Evolutionary conservation across 2,113 vertebrate species (phyloP).

Genomic region (Acanthisitta chloris): DNA sequence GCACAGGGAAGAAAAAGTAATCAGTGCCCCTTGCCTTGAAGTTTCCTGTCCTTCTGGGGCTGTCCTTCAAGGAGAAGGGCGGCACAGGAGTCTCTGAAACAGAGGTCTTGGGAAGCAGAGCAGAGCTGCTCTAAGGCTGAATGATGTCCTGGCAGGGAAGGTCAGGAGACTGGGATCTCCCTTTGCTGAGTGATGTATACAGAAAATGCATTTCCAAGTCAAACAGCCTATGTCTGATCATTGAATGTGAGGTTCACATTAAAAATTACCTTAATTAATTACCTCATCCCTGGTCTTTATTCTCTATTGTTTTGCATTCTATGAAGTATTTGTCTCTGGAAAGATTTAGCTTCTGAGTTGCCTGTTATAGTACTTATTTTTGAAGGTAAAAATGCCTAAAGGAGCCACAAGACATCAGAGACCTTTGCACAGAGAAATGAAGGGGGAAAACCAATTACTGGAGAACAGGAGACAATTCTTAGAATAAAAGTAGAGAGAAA

Average conservation of each 20-base stretch:
- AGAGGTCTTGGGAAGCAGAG: neutral
- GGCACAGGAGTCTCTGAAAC: neutral
- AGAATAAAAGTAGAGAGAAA: neutral
- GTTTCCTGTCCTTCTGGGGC: neutral
- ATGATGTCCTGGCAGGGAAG: neutral
- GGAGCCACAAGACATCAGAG: neutral
- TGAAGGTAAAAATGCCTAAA: neutral
- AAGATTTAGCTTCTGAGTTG: neutral
- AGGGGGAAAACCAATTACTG: neutral
- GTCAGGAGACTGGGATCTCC: neutral
- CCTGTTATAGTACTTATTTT: neutral
- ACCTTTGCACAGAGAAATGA: neutral
- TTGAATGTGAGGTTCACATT: neutral
- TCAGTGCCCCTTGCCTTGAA: neutral
- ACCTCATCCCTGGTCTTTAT: neutral
- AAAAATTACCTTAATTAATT: neutral
- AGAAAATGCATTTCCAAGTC: neutral
- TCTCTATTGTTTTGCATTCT: neutral
- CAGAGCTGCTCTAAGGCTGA: neutral
- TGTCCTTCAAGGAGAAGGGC: neutral
- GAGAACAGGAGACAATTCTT: neutral
- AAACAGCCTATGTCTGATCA: neutral
- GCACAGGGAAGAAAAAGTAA: neutral
- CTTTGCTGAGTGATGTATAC: neutral
- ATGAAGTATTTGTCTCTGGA: neutral